Evolutionary conservation across 2,888 invertebrate species (phyloP).

Genomic region (Sarcophaga subvicina): DNA sequence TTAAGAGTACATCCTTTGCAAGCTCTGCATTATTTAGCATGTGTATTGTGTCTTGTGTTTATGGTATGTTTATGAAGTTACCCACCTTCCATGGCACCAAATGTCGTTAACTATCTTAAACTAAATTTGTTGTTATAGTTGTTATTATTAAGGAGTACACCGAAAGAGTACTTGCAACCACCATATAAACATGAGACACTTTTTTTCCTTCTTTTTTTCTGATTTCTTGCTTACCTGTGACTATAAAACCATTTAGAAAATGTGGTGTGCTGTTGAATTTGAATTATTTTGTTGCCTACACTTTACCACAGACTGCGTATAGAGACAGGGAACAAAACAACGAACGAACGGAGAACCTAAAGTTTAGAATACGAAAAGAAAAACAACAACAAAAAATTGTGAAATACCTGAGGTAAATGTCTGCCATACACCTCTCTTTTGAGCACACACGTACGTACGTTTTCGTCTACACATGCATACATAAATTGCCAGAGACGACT

Average conservation of each 20-base stretch:
- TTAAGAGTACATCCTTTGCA: background rate
- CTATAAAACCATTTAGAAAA: constrained; percentile 50
- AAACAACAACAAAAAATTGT: constrained; percentile 9
- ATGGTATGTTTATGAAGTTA: constrained; percentile 56
- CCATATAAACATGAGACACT: constrained; percentile 59
- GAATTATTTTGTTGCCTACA: constrained; percentile 64
- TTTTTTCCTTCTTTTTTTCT: constrained; percentile 23
- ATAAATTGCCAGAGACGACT: background rate
- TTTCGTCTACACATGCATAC: constrained; percentile 3
- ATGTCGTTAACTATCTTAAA: constrained; percentile 49
- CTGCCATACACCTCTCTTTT: constrained; percentile 49
- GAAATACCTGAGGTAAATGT: constrained; percentile 54
- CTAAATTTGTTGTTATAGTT: constrained; percentile 47
- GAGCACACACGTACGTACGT: background rate
- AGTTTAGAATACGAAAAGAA: background rate
- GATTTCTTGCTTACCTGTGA: constrained; percentile 25
- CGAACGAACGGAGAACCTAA: background rate
- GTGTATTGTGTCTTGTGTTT: constrained; percentile 2
- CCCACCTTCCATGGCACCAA: constrained; percentile 55
- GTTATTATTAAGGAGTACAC: constrained; percentile 49
- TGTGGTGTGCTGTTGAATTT: constrained; percentile 49
- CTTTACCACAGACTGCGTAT: constrained; percentile 12
- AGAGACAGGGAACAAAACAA: background rate
- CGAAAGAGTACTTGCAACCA: constrained; percentile 45
- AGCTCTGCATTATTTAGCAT: constrained; percentile 1